phyloP scores from a whole-genome alignment of 2,888 invertebrate genomes.

The Caenorhabditis sulstoni region DNA sequence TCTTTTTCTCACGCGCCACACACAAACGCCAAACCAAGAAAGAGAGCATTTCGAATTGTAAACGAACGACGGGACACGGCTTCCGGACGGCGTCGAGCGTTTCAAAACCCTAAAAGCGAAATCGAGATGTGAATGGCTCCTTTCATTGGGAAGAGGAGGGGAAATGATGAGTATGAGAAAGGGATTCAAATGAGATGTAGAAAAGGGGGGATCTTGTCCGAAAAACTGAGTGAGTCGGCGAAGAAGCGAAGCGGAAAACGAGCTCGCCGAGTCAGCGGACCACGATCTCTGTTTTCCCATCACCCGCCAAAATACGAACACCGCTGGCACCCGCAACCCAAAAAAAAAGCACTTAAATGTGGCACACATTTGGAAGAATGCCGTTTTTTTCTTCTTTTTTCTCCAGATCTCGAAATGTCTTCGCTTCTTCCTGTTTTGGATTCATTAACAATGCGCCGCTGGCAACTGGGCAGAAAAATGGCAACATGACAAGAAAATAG shows the following conservation, averaged over 20 bases:
- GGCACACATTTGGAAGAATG: too few relatives aligned
- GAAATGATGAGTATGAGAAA: not conserved
- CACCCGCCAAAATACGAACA: too few relatives aligned
- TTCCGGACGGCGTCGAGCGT: too few relatives aligned
- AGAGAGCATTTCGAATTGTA: too few relatives aligned
- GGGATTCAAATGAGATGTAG: not conserved
- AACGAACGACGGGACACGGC: too few relatives aligned
- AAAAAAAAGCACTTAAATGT: too few relatives aligned
- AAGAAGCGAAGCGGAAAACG: slow-evolving; percentile 8
- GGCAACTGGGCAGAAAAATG: not conserved
- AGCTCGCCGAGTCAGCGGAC: not conserved
- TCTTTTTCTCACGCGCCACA: too few relatives aligned
- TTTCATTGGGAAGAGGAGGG: not conserved
- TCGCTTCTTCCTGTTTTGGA: not conserved
- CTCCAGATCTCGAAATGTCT: not conserved
- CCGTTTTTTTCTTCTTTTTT: too few relatives aligned
- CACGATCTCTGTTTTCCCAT: too few relatives aligned
- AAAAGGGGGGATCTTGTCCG: not conserved
- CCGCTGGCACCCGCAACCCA: too few relatives aligned
- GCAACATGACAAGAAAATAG: slow-evolving; percentile 7
- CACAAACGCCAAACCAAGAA: too few relatives aligned
- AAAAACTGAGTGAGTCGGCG: not conserved
- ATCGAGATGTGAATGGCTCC: not conserved
- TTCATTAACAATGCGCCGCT: not conserved
- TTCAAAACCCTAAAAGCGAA: too few relatives aligned